Evolutionary conservation across 1,140 invertebrate species (phyloP), one percentile per base, ranked within the genome.

Genomic region (Reticulitermes speratus): DNA sequence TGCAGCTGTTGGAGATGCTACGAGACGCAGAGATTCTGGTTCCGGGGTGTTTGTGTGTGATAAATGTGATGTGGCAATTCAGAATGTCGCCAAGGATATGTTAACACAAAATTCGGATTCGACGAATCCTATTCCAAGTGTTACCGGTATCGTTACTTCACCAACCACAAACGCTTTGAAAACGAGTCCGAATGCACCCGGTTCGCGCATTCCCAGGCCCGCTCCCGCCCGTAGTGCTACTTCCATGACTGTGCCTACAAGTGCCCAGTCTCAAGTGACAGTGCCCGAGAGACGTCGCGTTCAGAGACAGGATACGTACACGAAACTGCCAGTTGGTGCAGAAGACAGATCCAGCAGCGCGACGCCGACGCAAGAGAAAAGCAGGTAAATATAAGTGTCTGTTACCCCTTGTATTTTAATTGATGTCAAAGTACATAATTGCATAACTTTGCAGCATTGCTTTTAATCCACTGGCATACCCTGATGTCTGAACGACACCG

Each of bases 31-130:
- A 75, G n/a, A 75, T 75, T 75, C 65, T 9, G 65, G 65, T 75
- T 25, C 25, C 7, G 65, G 65, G 8, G 65, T 75, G 65, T 93
- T 93, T 88, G 92, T 94, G 86, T 95, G 94, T 91, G 94, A 95
- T 88, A 94, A 94, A 87, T 95, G 94, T 89, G 94, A 94, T 88
- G 93, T 93, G 86, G 92, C 92, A 21, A 94, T 94, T 48, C 93
- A 93, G 65, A 91, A 90, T 69, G 89, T 93, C 87, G 92, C 93
- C 32, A 91, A 91, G 86, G 91, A 92, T 83, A 91, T 93, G 87
- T 90, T 91, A 8, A 90, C n/a, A 30, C 65, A 75, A 30, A 75
- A 30, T 11, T n/a, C 25, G 7, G 65, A 75, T n/a, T n/a, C 65
- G 11, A 75, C 8, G 25, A 75, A 25, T 8, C 65, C n/a, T 75